A percentile compares a stretch with the other conserved stretches of the same genome.
These are phyloP conservation scores for Liolophura sinensis DNA, from an alignment of 1,140 invertebrate genomes.

Conservation along the genomic window DNA sequence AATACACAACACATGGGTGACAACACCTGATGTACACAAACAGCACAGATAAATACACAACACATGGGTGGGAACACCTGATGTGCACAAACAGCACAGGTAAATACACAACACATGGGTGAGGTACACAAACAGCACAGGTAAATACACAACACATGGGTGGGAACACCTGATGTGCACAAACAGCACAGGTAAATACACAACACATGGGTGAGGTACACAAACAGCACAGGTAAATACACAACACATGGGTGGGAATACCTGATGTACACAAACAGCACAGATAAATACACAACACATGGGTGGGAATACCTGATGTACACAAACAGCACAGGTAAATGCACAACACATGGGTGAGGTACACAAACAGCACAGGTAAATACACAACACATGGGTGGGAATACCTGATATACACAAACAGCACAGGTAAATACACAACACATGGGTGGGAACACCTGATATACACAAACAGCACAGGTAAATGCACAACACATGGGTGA, in stretches of 20 bases:
- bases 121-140: conserved; percentile 18
- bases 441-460: conserved; percentile 60
- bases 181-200: no score
- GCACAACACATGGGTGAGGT: conserved; percentile 59
- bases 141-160: conserved; percentile 61
- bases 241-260: conserved; percentile 60
- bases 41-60: no score
- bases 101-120: conserved; percentile 62
- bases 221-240: no score
- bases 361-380: no score
- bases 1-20: conserved; percentile 61
- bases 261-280: conserved; percentile 48
- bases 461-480: conserved; percentile 41
- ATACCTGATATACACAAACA: conserved; percentile 50
- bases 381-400: conserved; percentile 60
- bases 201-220: conserved; percentile 58
- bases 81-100: conserved; percentile 14
- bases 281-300: no score
- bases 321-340: conserved; percentile 50
- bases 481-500: conserved; percentile 61
- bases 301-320: conserved; percentile 59
- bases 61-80: conserved; percentile 61
- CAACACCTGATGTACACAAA: conserved; percentile 49
- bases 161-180: conserved; percentile 56
- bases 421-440: no score